Percentiles rank a stretch among this genome's conserved stretches.
Evolutionary conservation across 1,140 invertebrate genomes (phyloP).

Genomic region (Dolichoris vasculosae): DNA sequence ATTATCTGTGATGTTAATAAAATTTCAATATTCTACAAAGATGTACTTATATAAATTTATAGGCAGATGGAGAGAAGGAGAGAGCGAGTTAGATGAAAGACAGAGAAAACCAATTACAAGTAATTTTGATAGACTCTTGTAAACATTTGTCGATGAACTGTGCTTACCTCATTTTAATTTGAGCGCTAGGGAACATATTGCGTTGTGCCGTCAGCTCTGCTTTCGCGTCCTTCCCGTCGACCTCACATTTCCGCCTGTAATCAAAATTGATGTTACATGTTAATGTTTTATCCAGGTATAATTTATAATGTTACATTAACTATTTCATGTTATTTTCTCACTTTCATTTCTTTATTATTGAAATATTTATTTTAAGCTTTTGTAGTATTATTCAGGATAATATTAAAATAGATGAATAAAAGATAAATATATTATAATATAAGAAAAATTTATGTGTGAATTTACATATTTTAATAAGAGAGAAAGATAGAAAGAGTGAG

Average conservation of each 20-base stretch:
- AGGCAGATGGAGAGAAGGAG: neutral
- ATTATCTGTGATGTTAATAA: no score
- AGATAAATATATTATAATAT: no score
- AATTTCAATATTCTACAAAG: no score
- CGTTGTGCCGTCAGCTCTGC: conserved; percentile 76
- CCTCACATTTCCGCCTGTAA: conserved; percentile 77
- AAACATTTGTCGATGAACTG: conserved; percentile 50
- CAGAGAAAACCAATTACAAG: neutral
- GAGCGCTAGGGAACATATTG: conserved; percentile 78
- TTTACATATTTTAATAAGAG: neutral
- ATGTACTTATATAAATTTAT: no score
- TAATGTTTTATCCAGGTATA: conserved; percentile 27
- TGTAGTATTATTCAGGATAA: neutral
- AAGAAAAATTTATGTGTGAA: neutral
- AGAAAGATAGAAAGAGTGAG: neutral
- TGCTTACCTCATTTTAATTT: conserved; percentile 81
- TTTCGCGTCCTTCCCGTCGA: conserved; percentile 79
- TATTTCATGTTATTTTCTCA: neutral
- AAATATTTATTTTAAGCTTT: neutral
- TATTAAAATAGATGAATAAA: neutral
- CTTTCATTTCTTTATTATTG: neutral
- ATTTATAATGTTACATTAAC: conserved; percentile 25
- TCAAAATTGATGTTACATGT: conserved; percentile 56
- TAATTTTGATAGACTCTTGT: conserved; percentile 41
- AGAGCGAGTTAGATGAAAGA: neutral